Percentiles rank a stretch among this genome's conserved stretches.
Conservation (phyloP, 2,888 invertebrate species). For the Aporophyla nigra region DNA sequence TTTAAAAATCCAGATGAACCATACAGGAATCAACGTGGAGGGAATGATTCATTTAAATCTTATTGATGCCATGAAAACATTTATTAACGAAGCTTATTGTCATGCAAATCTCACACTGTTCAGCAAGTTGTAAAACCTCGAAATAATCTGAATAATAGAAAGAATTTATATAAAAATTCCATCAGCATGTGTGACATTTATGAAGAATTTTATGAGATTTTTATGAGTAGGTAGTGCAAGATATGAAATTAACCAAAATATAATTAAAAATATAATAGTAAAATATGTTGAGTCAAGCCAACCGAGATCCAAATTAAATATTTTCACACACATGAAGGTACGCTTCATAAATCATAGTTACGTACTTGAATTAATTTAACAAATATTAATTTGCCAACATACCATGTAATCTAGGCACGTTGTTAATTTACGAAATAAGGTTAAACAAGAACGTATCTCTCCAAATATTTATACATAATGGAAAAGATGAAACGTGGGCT, state of each 20-base stretch:
- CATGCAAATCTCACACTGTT: slow-evolving; percentile 13
- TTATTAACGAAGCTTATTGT: background rate
- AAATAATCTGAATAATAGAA: slow-evolving; percentile 2
- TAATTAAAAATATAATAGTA: slow-evolving; percentile 24
- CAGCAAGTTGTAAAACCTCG: background rate
- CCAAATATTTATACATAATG: slow-evolving; percentile 83
- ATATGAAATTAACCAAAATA: slow-evolving; percentile 9
- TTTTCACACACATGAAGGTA: slow-evolving; percentile 49
- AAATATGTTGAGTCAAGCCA: slow-evolving; percentile 30
- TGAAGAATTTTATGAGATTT: background rate
- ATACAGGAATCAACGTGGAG: no score
- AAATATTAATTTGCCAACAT: slow-evolving; percentile 64
- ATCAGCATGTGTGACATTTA: slow-evolving; percentile 2
- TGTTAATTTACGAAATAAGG: slow-evolving; percentile 81
- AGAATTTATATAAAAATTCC: background rate
- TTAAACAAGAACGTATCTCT: slow-evolving; percentile 77
- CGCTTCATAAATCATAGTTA: slow-evolving; percentile 50
- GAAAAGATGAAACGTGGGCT: slow-evolving; percentile 84
- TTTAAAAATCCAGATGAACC: background rate
- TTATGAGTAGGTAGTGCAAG: background rate
- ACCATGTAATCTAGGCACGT: slow-evolving; percentile 71
- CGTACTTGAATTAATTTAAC: slow-evolving; percentile 59
- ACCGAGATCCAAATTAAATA: slow-evolving; percentile 53
- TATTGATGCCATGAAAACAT: background rate
- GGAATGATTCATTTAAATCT: background rate